These are phyloP conservation scores for Morpho achilles DNA, from an alignment of 2,888 invertebrate genomes.

Conservation along the genomic window DNA sequence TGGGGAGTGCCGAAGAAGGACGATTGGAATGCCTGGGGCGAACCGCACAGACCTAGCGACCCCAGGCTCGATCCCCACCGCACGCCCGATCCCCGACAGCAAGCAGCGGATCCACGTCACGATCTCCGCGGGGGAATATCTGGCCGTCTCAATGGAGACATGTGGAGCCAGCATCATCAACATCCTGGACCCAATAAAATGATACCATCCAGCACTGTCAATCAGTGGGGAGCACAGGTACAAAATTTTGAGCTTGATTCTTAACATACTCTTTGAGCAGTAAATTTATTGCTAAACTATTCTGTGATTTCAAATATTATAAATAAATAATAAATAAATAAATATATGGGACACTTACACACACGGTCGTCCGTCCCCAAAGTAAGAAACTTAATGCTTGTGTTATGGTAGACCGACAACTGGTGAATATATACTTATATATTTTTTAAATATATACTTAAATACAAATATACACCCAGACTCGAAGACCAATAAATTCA, in stretches of 20 bases:
- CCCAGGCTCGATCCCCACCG: conserved; percentile 68
- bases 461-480: too few relatives aligned
- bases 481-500: too few relatives aligned
- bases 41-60: conserved; percentile 62
- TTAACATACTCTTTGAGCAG: too few relatives aligned
- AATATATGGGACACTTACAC: too few relatives aligned
- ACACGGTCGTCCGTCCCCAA: too few relatives aligned
- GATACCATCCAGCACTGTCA: conserved; percentile 75
- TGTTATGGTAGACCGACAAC: too few relatives aligned
- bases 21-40: conserved; percentile 77
- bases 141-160: conserved; percentile 90
- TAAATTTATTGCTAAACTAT: too few relatives aligned
- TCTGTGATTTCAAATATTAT: too few relatives aligned
- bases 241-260: not conserved
- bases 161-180: conserved; percentile 87
- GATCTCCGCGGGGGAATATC: conserved; percentile 85
- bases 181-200: conserved; percentile 67
- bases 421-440: too few relatives aligned
- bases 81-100: conserved; percentile 63
- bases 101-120: conserved; percentile 67
- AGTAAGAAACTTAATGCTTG: too few relatives aligned
- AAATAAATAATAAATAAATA: too few relatives aligned
- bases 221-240: conserved; percentile 80
- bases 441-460: too few relatives aligned
- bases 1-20: conserved; percentile 76